A percentile compares a stretch with the other conserved stretches of the same genome.
These are phyloP conservation scores for Rhadina sibilatrix DNA, from an alignment of 2,113 vertebrate genomes.

Conservation along the genomic window DNA sequence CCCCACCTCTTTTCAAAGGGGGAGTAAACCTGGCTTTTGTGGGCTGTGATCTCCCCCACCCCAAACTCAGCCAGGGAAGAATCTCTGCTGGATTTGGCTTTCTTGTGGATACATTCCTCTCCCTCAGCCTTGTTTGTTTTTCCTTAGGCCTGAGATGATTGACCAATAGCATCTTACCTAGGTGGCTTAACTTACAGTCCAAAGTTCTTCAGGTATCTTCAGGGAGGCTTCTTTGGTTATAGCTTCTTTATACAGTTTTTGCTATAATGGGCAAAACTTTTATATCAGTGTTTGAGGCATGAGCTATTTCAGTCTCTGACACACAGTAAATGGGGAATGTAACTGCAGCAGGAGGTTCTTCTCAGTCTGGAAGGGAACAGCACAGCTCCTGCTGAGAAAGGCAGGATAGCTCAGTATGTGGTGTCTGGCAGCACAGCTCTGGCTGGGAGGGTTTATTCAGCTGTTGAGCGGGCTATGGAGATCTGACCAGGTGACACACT, in stretches of 20 bases:
- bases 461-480: neutral
- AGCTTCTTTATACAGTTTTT: neutral
- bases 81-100: neutral
- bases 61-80: neutral
- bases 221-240: neutral
- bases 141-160: neutral
- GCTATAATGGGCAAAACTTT: neutral
- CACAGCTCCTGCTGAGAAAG: neutral
- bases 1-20: rapidly evolving
- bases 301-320: neutral
- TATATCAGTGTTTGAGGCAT: neutral
- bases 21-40: neutral
- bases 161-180: neutral
- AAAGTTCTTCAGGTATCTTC: neutral
- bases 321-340: neutral
- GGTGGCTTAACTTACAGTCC: neutral
- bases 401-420: rapidly evolving
- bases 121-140: neutral
- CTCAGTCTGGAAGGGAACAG: rapidly evolving
- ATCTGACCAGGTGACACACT: neutral
- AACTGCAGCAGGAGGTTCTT: neutral
- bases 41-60: neutral
- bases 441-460: neutral
- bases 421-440: neutral
- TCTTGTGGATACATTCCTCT: neutral